These are phyloP conservation scores for Pygocentrus nattereri DNA, from an alignment of 2,797 vertebrate genomes.

Conservation along the genomic window DNA sequence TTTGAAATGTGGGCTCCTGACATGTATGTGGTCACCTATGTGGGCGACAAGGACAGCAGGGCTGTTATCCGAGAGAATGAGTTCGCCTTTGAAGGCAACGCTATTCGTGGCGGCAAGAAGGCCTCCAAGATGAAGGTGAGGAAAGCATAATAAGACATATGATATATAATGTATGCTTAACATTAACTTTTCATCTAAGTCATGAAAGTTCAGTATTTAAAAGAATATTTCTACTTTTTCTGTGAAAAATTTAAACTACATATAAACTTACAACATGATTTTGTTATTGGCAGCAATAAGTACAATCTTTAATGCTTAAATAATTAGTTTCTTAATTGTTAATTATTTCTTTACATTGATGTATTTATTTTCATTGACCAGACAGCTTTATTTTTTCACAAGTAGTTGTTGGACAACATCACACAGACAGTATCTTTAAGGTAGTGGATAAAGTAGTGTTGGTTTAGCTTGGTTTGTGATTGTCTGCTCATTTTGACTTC, in stretches of 20 bases:
- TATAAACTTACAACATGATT: background rate
- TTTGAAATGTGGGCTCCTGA: slow-evolving; percentile 99
- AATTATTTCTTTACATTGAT: background rate
- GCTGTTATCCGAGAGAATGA: slow-evolving; percentile 98
- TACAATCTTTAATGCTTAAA: background rate
- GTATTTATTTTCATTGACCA: background rate
- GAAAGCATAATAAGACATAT: background rate
- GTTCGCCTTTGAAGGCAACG: slow-evolving; percentile 97
- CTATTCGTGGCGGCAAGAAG: slow-evolving; percentile 96
- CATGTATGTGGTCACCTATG: slow-evolving; percentile 97
- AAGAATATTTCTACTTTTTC: too few relatives aligned
- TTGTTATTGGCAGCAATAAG: background rate
- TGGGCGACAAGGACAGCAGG: slow-evolving; percentile 97
- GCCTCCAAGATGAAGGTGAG: slow-evolving; percentile 96
- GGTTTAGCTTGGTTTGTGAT: background rate
- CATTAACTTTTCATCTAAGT: too few relatives aligned
- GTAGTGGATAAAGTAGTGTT: background rate
- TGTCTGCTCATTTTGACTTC: background rate
- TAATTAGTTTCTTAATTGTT: background rate
- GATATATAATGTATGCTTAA: too few relatives aligned
- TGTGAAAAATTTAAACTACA: too few relatives aligned
- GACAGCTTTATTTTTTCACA: background rate
- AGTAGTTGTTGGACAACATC: background rate
- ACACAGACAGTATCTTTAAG: background rate
- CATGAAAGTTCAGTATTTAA: too few relatives aligned